phyloP scores from a whole-genome alignment of 2,113 vertebrate species.

The Polyodon spathula region DNA sequence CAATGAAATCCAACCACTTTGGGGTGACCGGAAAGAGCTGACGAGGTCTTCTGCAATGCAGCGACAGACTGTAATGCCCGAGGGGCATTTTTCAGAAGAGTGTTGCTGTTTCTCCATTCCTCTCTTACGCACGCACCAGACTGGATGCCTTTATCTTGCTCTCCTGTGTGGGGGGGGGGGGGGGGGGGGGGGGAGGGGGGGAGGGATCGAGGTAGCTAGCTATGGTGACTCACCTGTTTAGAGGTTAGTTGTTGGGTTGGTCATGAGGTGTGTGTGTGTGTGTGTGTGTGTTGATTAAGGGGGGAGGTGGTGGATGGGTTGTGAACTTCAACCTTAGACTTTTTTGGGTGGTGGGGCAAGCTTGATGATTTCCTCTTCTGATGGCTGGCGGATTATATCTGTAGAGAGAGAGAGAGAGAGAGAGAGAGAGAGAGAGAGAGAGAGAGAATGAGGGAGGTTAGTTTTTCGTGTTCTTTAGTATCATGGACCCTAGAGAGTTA shows the following conservation, averaged over 20 bases:
- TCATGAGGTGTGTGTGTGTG: slow-evolving; percentile 19
- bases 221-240: no score
- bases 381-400: slow-evolving; percentile 92
- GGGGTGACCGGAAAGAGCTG: no score
- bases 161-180: slow-evolving; percentile 21
- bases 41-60: no score
- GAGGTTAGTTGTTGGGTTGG: slow-evolving; percentile 20
- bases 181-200: slow-evolving; percentile 17
- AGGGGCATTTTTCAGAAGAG: no score
- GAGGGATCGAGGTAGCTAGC: no score
- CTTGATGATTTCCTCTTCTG: slow-evolving; percentile 93
- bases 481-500: no score
- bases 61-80: no score
- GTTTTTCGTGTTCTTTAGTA: not conserved
- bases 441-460: not conserved
- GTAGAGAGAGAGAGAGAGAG: not conserved
- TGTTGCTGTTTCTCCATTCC: no score
- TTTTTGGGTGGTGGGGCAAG: slow-evolving; percentile 87
- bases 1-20: no score
- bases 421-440: slow-evolving; percentile 6
- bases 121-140: no score
- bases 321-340: slow-evolving; percentile 54
- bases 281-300: slow-evolving; percentile 7
- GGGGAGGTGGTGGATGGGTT: slow-evolving; percentile 32
- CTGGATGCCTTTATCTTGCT: no score